Conservation (phyloP, 2,113 vertebrate species). For the Ammodytes dubius region DNA sequence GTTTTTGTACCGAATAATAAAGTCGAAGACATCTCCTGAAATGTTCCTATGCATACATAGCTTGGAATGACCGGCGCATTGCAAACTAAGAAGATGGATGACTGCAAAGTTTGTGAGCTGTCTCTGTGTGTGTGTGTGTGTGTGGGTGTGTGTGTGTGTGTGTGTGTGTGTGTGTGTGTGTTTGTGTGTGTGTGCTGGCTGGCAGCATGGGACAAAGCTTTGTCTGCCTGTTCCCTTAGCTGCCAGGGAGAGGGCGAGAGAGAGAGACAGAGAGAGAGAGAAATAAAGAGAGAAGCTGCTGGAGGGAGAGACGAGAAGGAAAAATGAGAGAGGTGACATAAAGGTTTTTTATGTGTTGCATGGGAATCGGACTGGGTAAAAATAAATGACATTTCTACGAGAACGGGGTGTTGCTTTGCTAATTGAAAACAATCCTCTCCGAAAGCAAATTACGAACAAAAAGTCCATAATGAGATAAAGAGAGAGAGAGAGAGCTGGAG, state of each 20-base stretch:
- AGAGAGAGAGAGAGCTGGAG: constrained; percentile 28
- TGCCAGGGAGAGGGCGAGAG: constrained; percentile 36
- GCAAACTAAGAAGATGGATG: constrained; percentile 24
- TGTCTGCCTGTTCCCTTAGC: constrained; percentile 39
- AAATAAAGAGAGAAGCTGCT: constrained; percentile 1
- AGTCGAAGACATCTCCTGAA: background rate
- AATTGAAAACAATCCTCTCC: constrained; percentile 57
- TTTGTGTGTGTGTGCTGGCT: background rate
- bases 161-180: background rate
- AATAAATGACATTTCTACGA: background rate
- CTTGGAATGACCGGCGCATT: background rate
- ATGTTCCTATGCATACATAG: background rate
- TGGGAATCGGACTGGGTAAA: background rate
- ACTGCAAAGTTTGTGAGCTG: constrained; percentile 5
- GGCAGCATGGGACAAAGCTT: constrained; percentile 14
- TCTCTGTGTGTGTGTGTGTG: background rate
- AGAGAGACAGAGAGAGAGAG: constrained; percentile 25
- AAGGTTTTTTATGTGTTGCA: constrained; percentile 3
- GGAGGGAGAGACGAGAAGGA: background rate
- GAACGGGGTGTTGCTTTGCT: constrained; percentile 24
- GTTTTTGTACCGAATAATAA: background rate
- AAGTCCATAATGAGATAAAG: constrained; percentile 46
- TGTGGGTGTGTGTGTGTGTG: background rate
- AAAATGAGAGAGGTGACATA: constrained; percentile 35
- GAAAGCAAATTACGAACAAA: constrained; percentile 50